Evolutionary conservation across 92 coral and sea anemone genomes (phyloP), one percentile per base, ranked within the genome.

Genomic region (Palythoa grandis): DNA sequence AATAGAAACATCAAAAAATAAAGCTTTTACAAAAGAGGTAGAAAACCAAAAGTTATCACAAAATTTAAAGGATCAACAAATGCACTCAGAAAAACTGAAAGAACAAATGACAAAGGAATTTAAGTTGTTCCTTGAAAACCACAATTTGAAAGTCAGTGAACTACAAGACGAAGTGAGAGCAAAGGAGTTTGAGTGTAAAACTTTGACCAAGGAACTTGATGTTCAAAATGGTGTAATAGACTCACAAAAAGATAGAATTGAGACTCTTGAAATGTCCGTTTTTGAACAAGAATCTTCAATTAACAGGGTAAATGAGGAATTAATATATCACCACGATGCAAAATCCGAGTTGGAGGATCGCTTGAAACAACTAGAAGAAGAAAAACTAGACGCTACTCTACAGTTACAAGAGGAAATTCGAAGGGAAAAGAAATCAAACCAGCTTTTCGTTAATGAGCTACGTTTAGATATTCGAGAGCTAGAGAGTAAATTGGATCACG

Each of bases 321-420:
- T 93, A 1, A 77, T 88, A 65, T 82, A 89, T 43, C 79, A 91
- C 57, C 85, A 91, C 85, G 85, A 91, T 61, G 69, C 71, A 61
- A 50, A 82, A 67, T 25, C 61, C 12, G 91, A 88, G 16, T 94
- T 69, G 17, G 89, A 48, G 47, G 53, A 85, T 47, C 82, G 83
- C 39, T 83, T 86, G 5, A 93, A 91, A 72, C 89, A 90, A 22
- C 76, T 87, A 70, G 91, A 93, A 56, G 92, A 88, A 35, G 94
- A 91, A 35, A 87, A 88, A 57, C 77, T 76, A 76, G 92, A 91
- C 37, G 79, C 78, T 19, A 66, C 69, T 76, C 73, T 88, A 47
- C 82, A 76, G 37, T 52, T 80, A 14, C 74, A 66, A 66, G 85
- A 80, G 37, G 85, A 80, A 35, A 74, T 80, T 3, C 74, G 85